A percentile compares a stretch with the other conserved stretches of the same genome.
phyloP scores from a whole-genome alignment of 2,888 invertebrate species.

The Megaustenia siamemsis region DNA sequence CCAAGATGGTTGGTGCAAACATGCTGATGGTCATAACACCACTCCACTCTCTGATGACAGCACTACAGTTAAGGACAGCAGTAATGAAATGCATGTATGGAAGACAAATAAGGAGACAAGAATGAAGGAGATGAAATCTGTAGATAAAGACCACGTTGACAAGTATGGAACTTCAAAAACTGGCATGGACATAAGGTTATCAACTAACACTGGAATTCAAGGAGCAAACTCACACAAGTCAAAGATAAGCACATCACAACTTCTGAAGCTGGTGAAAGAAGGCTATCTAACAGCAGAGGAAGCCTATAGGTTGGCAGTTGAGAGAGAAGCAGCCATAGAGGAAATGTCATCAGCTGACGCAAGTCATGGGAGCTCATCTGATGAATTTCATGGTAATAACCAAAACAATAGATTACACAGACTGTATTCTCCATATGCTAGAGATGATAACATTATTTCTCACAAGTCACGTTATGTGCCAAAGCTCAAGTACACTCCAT shows the following conservation, averaged over 20 bases:
- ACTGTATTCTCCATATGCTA: slow-evolving; percentile 52
- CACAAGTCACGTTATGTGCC: slow-evolving; percentile 4
- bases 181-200: slow-evolving; percentile 17
- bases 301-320: slow-evolving; percentile 45
- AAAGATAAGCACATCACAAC: neutral
- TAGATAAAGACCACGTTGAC: slow-evolving; percentile 2
- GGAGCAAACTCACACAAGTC: neutral
- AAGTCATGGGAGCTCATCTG: slow-evolving; percentile 11
- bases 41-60: slow-evolving; percentile 63
- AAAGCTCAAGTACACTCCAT: slow-evolving; percentile 34
- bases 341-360: neutral
- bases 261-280: slow-evolving; percentile 45
- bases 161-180: neutral
- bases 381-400: slow-evolving; percentile 13
- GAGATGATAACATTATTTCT: neutral
- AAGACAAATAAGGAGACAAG: slow-evolving; percentile 41
- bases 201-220: neutral
- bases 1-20: slow-evolving; percentile 59
- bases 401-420: slow-evolving; percentile 35
- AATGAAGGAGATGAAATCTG: slow-evolving; percentile 17
- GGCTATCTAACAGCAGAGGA: slow-evolving; percentile 47
- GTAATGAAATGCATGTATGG: slow-evolving; percentile 60
- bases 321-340: slow-evolving; percentile 10
- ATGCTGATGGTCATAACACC: slow-evolving; percentile 57
- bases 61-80: slow-evolving; percentile 73